phyloP scores from a whole-genome alignment of 2,888 invertebrate genomes.

The Nipponacmea schrenckii region DNA sequence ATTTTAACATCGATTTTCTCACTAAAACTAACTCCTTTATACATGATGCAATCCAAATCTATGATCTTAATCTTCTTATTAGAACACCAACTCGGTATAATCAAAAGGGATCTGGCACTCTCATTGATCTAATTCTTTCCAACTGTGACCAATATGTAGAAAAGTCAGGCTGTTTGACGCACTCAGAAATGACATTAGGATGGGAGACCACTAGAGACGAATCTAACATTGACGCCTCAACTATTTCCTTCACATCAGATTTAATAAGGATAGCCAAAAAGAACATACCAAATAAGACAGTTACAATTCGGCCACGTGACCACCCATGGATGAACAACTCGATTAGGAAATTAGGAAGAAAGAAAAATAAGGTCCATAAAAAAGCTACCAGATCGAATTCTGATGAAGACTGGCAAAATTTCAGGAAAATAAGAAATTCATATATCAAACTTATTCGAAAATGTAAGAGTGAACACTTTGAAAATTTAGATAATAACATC shows the following conservation, averaged over 20 bases:
- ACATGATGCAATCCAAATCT: neutral
- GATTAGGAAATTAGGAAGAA: neutral
- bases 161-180: neutral
- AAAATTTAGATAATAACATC: too few relatives aligned
- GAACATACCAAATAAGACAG: neutral
- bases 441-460: too few relatives aligned
- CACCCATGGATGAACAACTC: neutral
- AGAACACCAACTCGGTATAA: neutral
- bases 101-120: neutral
- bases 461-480: too few relatives aligned
- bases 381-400: neutral
- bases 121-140: neutral
- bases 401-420: neutral
- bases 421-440: neutral
- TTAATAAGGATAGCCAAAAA: neutral
- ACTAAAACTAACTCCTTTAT: neutral
- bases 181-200: neutral
- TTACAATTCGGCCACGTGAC: slow-evolving; percentile 1
- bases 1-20: neutral
- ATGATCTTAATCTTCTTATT: neutral
- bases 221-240: neutral
- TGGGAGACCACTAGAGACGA: neutral
- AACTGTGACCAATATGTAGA: neutral
- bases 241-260: neutral
- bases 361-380: neutral